A percentile compares a stretch with the other conserved stretches of the same genome.
Conservation (phyloP, 2,797 vertebrate genomes). For the Semotilus atromaculatus region DNA sequence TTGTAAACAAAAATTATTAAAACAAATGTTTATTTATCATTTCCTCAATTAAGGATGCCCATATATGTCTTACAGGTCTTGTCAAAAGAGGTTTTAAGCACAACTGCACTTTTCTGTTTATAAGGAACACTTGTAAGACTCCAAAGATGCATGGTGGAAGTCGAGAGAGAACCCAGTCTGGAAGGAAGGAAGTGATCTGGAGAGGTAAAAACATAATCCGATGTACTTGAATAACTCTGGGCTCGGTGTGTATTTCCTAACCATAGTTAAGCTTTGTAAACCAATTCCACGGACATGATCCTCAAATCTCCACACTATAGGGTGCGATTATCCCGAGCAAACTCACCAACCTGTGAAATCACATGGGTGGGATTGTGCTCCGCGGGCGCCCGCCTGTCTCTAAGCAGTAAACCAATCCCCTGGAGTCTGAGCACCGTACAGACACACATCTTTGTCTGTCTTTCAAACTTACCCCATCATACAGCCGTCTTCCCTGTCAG, state of each 20-base stretch:
- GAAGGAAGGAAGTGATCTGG: conserved; percentile 44
- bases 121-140: conserved; percentile 16
- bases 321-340: conserved; percentile 71
- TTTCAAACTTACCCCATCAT: conserved; percentile 45
- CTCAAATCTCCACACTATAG: conserved; percentile 68
- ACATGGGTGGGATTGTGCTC: conserved; percentile 69
- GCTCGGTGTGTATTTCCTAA: conserved; percentile 60
- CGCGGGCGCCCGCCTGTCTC: conserved; percentile 79
- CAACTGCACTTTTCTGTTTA: conserved; percentile 13
- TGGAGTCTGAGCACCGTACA: conserved; percentile 65
- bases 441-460: conserved; percentile 62
- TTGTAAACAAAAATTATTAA: not conserved
- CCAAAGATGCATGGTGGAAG: conserved; percentile 25
- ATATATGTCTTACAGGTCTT: not conserved
- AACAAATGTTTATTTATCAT: not conserved
- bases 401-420: conserved; percentile 79
- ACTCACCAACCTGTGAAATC: conserved; percentile 72
- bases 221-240: conserved; percentile 48
- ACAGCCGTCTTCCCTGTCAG: conserved; percentile 45
- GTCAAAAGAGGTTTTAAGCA: not conserved
- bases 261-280: conserved; percentile 68
- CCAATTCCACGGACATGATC: conserved; percentile 66
- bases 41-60: not conserved
- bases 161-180: conserved; percentile 11
- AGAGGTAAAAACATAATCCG: conserved; percentile 44